Base-by-base conservation (phyloP, 2,113 vertebrate genomes). In the Clarias batrachus region DNA sequence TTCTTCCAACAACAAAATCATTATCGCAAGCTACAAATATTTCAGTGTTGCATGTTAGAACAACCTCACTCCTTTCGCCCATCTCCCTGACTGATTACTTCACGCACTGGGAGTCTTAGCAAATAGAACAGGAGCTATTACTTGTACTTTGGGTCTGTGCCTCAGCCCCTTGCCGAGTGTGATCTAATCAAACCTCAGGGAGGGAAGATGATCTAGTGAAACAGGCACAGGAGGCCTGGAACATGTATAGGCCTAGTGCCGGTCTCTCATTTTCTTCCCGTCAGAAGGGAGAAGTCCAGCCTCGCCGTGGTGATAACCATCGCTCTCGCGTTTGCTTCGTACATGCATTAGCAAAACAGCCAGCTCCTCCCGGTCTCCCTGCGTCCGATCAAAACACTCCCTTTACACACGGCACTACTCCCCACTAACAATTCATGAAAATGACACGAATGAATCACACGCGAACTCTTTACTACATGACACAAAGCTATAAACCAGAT, bases 251-350 rank as follows among this genome's bases (percentile, higher is more conserved):
- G 62, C 65, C 56, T n/a, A 65, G 78, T 23, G 33, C 48, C 66
- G 17, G 4, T 68, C 87, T 85, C 54, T 41, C 48, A 52, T 81
- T 76, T 54, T 78, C 73, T 37, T 57, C 54, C 33, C n/a, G 25
- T 84, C 83, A 82, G 48, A 82, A 41, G 76, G 70, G 68, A 77
- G 68, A 23, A 68, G 33, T 84, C 70, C 71, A 37, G 54, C 83
- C 84, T 82, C 87, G 79, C 87, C 13, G 33, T 71, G 78, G 84
- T 56, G 87, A 88, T 88, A 88, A 88, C 84, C 84, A 88, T 85
- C 87, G 82, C 87, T 73, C 74, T n/a, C 54, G n/a, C 60, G 48
- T 52, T 68, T 19, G 25, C 84, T 56, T 60, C 79, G 66, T 27
- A 88, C 63, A 82, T 30, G 54, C 78, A 76, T 65, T 88, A 82